Evolutionary conservation across 2,113 vertebrate species (phyloP).

Genomic region (Pseudorectes ferrugineus): DNA sequence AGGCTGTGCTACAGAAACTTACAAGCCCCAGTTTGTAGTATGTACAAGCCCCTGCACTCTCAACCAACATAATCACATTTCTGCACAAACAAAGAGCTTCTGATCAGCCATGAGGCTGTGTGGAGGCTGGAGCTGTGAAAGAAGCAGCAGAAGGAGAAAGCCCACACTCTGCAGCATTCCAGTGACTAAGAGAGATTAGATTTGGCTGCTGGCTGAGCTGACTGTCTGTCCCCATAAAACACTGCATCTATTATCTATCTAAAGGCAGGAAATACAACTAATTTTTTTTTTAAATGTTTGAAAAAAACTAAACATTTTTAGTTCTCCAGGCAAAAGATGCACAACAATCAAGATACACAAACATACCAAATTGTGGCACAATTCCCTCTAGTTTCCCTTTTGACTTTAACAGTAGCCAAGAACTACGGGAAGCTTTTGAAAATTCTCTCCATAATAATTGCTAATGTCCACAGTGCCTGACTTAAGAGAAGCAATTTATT

Average conservation of each 20-base stretch:
- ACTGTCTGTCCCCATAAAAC: not conserved
- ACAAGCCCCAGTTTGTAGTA: not conserved
- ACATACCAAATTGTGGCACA: not conserved
- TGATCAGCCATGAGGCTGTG: not conserved
- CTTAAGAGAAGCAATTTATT: not conserved
- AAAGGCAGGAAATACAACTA: not conserved
- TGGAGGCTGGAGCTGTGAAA: constrained; percentile 41
- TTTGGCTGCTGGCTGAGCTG: not conserved
- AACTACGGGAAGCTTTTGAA: not conserved
- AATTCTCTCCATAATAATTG: not conserved
- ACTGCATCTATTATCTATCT: not conserved
- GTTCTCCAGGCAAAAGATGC: not conserved
- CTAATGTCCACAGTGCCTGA: not conserved
- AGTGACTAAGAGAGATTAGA: constrained; percentile 3
- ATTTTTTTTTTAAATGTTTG: not conserved
- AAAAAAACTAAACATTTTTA: not conserved
- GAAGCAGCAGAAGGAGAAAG: constrained; percentile 22
- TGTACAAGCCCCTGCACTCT: not conserved
- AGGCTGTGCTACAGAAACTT: not conserved
- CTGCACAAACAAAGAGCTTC: not conserved
- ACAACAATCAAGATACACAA: not conserved
- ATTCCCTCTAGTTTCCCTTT: not conserved
- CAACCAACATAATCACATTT: not conserved
- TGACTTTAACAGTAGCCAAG: not conserved
- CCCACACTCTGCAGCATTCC: not conserved